Conservation (phyloP, 2,888 invertebrate genomes). For the Noctua fimbriata region DNA sequence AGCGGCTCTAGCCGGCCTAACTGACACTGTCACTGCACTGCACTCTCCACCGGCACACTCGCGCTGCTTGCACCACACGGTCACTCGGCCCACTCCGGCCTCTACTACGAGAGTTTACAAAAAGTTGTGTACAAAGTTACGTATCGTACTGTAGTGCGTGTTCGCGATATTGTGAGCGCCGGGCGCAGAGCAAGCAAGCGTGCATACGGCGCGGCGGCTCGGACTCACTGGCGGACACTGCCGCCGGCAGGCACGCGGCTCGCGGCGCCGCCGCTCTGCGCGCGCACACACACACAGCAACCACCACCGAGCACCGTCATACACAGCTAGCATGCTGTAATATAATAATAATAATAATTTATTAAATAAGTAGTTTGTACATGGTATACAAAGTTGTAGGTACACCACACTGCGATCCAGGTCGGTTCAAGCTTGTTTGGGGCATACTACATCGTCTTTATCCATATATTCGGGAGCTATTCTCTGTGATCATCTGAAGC, state of each 20-base stretch:
- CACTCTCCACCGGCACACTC: slow-evolving; percentile 25
- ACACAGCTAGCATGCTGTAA: neutral
- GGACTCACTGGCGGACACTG: slow-evolving; percentile 21
- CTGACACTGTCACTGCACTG: slow-evolving; percentile 45
- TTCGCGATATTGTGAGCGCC: slow-evolving; percentile 5
- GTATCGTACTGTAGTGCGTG: slow-evolving; percentile 9
- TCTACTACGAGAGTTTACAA: neutral
- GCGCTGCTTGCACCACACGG: neutral
- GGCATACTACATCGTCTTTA: neutral
- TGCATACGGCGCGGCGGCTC: slow-evolving; percentile 33
- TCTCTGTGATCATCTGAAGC: neutral
- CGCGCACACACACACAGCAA: slow-evolving; percentile 24
- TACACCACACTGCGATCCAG: slow-evolving; percentile 14
- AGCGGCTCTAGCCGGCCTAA: slow-evolving; percentile 10
- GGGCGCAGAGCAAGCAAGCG: neutral
- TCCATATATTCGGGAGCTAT: neutral
- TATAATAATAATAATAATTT: too few relatives aligned
- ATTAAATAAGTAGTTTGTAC: too few relatives aligned
- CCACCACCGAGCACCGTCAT: neutral
- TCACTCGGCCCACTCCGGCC: neutral
- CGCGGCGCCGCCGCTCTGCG: slow-evolving; percentile 12
- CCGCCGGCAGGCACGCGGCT: slow-evolving; percentile 8
- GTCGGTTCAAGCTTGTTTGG: neutral
- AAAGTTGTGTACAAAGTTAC: slow-evolving; percentile 46
- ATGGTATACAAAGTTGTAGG: too few relatives aligned